Evolutionary conservation across 2,797 vertebrate species (phyloP), one percentile per base, ranked within the genome.

Genomic region (Gallinago stenura): DNA sequence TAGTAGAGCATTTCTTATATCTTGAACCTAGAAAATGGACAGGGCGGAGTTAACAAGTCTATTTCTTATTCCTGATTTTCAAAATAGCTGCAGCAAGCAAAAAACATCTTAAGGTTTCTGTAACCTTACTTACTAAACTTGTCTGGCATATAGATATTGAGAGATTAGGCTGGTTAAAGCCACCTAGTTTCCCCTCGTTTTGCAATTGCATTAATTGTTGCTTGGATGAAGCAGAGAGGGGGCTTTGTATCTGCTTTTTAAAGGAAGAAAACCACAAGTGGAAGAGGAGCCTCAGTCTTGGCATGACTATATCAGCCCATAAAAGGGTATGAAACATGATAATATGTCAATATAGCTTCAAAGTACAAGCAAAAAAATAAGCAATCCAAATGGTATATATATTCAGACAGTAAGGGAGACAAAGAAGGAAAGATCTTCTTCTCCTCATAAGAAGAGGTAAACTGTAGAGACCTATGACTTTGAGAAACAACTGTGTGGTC

Each of bases 401-500:
- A 54, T 77, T 10, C 24, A 54, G 66, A 72, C 8, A 45, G 57
- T 61, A 77, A 90, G 35, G 37, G 13, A 15, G 48, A 65, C 14
- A 37, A 70, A 28, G 19, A 39, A 57, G 33, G 8, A 77, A 62
- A 81, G 37, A 41, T 19, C 53, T 46, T 64, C 35, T 70, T 39
- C 46, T 28, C 20, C 46, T 28, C 20, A 61, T 77, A 69, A 53
- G 86, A 80, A 65, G 15, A 65, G 30, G 37, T 69, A 86, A 26
- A 54, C 48, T 90, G 26, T 43, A 48, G 82, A 90, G 66, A 83
- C 24, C 17, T 54, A 25, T n/a, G 45, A 41, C 51, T 92, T 58
- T 82, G 68, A 70, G 83, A 92, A 95, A 79, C 16, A 35, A 25
- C 12, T 70, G 68, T 90, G 92, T 95, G 77, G 76, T 95, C 72